Evolutionary conservation across 2,888 invertebrate genomes (phyloP).

Genomic region (Microctonus brassicae): DNA sequence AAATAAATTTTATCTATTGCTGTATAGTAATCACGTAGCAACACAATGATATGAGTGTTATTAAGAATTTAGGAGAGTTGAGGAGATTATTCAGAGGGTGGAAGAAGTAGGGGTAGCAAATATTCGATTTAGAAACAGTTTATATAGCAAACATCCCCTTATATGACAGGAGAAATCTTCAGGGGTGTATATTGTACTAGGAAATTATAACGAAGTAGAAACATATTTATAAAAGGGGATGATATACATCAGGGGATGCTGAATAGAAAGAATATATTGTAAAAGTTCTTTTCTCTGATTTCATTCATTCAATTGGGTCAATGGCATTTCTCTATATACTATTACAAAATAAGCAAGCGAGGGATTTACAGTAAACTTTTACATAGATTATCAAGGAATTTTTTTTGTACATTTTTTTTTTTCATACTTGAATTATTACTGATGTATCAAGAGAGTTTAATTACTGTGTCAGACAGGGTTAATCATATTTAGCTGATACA

Average conservation of each 20-base stretch:
- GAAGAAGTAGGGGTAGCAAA: conserved; percentile 19
- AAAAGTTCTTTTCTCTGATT: conserved; percentile 40
- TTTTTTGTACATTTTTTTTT: no score
- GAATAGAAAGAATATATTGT: conserved; percentile 25
- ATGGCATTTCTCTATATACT: no score
- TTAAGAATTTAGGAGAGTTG: conserved; percentile 56
- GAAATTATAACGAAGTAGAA: conserved; percentile 47
- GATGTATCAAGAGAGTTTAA: neutral
- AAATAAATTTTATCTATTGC: conserved; percentile 21
- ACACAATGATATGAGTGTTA: conserved; percentile 58
- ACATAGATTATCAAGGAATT: no score
- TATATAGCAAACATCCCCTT: no score
- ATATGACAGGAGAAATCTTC: no score
- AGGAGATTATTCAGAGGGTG: conserved; percentile 47
- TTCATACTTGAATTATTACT: no score
- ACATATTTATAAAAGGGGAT: conserved; percentile 43
- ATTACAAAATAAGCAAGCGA: no score
- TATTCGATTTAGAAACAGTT: no score
- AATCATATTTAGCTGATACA: no score
- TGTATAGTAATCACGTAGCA: conserved; percentile 57
- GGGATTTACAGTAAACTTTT: no score
- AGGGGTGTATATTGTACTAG: conserved; percentile 60
- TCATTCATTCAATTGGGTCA: no score
- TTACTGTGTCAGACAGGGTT: conserved; percentile 3
- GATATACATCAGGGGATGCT: conserved; percentile 48